Conservation (phyloP, 2,888 invertebrate genomes). For the Rotaria magnacalcarata region DNA sequence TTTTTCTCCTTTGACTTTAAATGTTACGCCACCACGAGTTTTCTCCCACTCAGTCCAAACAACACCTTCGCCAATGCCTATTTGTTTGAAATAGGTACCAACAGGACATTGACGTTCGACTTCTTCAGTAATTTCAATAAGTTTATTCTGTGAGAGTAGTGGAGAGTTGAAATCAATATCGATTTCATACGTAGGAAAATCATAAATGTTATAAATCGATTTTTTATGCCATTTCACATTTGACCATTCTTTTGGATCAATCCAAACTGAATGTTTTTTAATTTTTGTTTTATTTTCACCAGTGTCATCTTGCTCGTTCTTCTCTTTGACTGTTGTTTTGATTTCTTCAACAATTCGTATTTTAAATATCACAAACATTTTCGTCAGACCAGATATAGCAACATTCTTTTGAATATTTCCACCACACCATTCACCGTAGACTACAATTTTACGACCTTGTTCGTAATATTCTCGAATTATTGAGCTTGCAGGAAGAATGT, state of each 20-base stretch:
- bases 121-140: neutral
- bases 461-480: conserved; percentile 11
- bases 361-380: conserved; percentile 30
- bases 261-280: neutral
- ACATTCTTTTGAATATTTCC: conserved; percentile 28
- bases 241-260: conserved; percentile 1
- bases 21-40: neutral
- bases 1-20: conserved; percentile 26
- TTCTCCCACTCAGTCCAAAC: conserved; percentile 7
- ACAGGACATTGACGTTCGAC: conserved; percentile 23
- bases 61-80: conserved; percentile 23
- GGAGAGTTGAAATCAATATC: neutral
- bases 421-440: conserved; percentile 35
- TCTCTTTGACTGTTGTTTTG: neutral
- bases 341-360: neutral
- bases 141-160: neutral
- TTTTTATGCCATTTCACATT: conserved; percentile 17
- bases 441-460: neutral
- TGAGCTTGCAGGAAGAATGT: neutral
- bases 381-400: neutral
- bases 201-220: conserved; percentile 6
- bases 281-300: neutral
- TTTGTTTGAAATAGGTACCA: neutral
- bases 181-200: conserved; percentile 23
- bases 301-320: neutral